A percentile compares a stretch with the other conserved stretches of the same genome.
These are phyloP conservation scores for Zaprionus gabonicus DNA, from an alignment of 1,140 invertebrate genomes.

Conservation along the genomic window DNA sequence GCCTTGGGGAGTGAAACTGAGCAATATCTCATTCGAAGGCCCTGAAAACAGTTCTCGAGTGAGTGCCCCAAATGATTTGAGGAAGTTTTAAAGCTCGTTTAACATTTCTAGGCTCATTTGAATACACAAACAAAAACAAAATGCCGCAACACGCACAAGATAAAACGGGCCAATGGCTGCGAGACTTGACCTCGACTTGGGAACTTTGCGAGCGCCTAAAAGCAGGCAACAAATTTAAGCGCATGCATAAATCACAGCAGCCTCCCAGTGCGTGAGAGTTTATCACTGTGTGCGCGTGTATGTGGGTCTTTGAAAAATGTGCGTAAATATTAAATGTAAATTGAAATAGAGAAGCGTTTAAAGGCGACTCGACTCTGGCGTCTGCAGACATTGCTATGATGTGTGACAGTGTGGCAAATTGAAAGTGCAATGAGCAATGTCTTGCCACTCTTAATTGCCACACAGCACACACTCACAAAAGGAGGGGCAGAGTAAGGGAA, in stretches of 20 bases:
- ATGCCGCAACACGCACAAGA: slow-evolving; percentile 24
- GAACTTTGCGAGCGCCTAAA: slow-evolving; percentile 16
- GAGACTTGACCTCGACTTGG: slow-evolving; percentile 10
- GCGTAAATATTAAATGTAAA: slow-evolving; percentile 33
- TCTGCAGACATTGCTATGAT: slow-evolving; percentile 37
- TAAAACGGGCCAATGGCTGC: slow-evolving; percentile 34
- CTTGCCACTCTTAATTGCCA: slow-evolving; percentile 22
- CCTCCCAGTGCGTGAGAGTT: neutral
- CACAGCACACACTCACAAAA: neutral
- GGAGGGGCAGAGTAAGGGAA: no score
- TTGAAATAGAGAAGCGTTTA: slow-evolving; percentile 53
- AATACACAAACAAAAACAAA: slow-evolving; percentile 21
- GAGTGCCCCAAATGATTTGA: neutral
- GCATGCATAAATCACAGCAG: slow-evolving; percentile 60
- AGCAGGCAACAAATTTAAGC: slow-evolving; percentile 54
- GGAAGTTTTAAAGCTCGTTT: slow-evolving; percentile 14
- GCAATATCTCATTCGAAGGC: neutral
- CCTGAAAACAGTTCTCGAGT: neutral
- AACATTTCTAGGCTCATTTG: slow-evolving; percentile 28
- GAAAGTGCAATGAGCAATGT: slow-evolving; percentile 41
- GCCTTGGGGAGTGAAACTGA: neutral
- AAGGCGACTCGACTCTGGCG: slow-evolving; percentile 32
- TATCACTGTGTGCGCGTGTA: neutral
- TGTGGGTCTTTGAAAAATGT: slow-evolving; percentile 28
- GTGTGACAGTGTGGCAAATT: slow-evolving; percentile 69